phyloP scores from a whole-genome alignment of 1,140 invertebrate species.

The Drosophila equinoxialis region DNA sequence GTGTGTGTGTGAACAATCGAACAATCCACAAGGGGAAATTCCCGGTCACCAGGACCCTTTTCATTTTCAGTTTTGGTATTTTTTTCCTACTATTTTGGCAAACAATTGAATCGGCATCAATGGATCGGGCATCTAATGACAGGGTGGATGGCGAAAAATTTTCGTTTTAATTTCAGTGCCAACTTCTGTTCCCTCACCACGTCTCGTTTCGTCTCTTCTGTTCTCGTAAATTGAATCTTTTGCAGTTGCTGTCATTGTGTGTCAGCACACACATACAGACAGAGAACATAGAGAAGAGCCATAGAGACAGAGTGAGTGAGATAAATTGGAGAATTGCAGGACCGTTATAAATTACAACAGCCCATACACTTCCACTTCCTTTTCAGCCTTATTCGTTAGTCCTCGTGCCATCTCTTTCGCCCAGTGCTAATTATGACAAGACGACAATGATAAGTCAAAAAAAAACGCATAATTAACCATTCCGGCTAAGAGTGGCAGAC shows the following conservation, averaged over 20 bases:
- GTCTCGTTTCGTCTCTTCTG: constrained; percentile 40
- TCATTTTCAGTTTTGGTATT: constrained; percentile 31
- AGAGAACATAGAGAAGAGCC: not conserved
- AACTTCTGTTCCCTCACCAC: constrained; percentile 44
- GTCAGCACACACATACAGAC: not conserved
- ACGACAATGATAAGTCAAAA: constrained; percentile 15
- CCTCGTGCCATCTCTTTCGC: constrained; percentile 18
- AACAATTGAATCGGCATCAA: constrained; percentile 65
- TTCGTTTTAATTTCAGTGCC: constrained; percentile 69
- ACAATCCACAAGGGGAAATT: constrained; percentile 28
- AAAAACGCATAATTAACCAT: constrained; percentile 35
- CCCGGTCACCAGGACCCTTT: constrained; percentile 4
- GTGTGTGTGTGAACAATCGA: not conserved
- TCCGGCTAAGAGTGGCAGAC: constrained; percentile 11
- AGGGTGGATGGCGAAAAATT: constrained; percentile 71
- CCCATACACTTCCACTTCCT: constrained; percentile 43
- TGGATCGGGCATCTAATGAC: constrained; percentile 65
- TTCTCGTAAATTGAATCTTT: constrained; percentile 29
- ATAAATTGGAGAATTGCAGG: not conserved
- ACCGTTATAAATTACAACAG: constrained; percentile 70
- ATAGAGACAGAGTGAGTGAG: not conserved
- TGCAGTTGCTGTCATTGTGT: constrained; percentile 29
- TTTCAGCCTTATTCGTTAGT: not conserved
- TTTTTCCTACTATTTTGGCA: constrained; percentile 24
- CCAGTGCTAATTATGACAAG: constrained; percentile 44